Conservation (phyloP, 2,113 vertebrate genomes). For the Paracanthobrama guichenoti region DNA sequence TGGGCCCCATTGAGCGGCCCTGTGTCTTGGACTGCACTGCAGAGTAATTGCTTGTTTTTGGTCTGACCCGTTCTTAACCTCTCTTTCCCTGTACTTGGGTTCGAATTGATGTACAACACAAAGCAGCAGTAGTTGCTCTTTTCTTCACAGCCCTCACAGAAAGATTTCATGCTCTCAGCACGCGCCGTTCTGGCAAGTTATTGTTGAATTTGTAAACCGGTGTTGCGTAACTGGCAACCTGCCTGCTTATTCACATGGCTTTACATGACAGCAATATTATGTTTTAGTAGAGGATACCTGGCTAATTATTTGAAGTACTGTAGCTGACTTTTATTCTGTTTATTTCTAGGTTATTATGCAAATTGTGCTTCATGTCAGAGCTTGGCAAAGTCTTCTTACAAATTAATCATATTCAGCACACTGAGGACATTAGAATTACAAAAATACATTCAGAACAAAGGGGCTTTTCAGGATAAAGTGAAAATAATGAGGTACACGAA, state of each 20-base stretch:
- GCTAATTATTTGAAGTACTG: constrained; percentile 5
- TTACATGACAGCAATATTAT: background rate
- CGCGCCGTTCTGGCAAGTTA: constrained; percentile 16
- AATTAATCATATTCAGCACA: background rate
- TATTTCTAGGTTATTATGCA: constrained; percentile 1
- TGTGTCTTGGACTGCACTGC: constrained; percentile 63
- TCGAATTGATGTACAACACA: constrained; percentile 65
- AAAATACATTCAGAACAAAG: constrained; percentile 29
- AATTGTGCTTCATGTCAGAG: background rate
- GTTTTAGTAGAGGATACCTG: background rate
- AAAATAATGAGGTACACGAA: constrained; percentile 26
- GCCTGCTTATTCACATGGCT: constrained; percentile 14
- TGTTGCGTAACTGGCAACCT: background rate
- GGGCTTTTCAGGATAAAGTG: constrained; percentile 16
- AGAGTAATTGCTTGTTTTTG: constrained; percentile 78
- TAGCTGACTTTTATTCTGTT: background rate
- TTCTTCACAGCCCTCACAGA: constrained; percentile 46
- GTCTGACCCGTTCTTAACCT: constrained; percentile 58
- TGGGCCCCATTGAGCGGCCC: constrained; percentile 67
- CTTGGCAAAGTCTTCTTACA: background rate
- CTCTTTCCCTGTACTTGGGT: constrained; percentile 57
- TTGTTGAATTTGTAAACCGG: constrained; percentile 8
- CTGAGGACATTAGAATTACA: background rate
- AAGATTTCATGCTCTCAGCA: constrained; percentile 36
- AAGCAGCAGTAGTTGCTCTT: constrained; percentile 63